Evolutionary conservation across 2,888 invertebrate species (phyloP), one percentile per base, ranked within the genome.

Genomic region (Drepanosiphum platanoidis): DNA sequence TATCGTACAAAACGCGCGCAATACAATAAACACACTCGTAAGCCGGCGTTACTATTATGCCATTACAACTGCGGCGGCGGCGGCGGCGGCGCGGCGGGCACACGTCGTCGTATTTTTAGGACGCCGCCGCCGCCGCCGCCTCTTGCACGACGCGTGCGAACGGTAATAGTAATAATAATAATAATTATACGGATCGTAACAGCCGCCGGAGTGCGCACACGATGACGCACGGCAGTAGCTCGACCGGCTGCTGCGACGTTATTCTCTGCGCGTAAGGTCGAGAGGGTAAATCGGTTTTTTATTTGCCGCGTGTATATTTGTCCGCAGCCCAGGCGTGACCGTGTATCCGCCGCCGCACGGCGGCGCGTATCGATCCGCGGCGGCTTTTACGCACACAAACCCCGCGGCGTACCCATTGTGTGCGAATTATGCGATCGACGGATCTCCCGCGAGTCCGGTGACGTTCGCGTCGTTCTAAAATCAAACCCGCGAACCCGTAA

Each of bases 401-500:
- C 27, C 1, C 3, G 64, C 13, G 11, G 0, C 27, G 30, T 0
- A 61, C 61, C 8, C 9, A 64, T 27, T 13, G 9, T 11, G 0
- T 1, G n/a, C 9, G 27, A 27, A 9, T 3, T 52, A 52, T 18
- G 11, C 11, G 77, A 27, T 15, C 27, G 39, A 32, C n/a, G 32
- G n/a, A n/a, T n/a, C 32, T 34, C 7, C 15, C 3, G 15, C 36
- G 75, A 75, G 52, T 52, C 52, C 80, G 22, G 70, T 58, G 70
- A 81, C 70, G 58, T 58, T 81, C 52, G n/a, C n/a, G 34, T 58
- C 80, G 70, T 81, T 81, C 80, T 81, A 81, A 81, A 81, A 81
- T 70, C 70, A 81, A n/a, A 70, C 80, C 52, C 34, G n/a, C n/a
- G 34, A 58, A 58, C 70, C 58, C 80, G 36, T 81, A 70, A 70